Base-by-base conservation (phyloP, 2,888 invertebrate species). In the Tanypteryx hageni region DNA sequence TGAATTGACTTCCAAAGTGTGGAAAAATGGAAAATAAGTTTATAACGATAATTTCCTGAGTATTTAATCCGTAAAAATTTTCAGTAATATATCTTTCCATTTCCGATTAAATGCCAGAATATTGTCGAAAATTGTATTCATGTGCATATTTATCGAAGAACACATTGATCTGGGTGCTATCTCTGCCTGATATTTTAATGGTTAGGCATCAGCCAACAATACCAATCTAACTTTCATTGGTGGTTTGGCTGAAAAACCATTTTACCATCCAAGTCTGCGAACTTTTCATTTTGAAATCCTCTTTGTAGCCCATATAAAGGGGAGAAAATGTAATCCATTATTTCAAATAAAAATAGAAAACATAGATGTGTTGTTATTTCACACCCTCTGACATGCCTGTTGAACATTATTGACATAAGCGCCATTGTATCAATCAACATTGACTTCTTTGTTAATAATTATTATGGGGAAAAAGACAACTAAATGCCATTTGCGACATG, bases 331-430 rank as follows among this genome's bases (percentile, higher is more conserved):
- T 76, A 76, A 76, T 18, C 22, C 76, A 76, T 76, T 76, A 76
- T 76, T 76, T 76, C 76, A 76, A 76, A 76, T 76, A 76, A 76
- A 76, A 76, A 76, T 27, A 13, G 22, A 76, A 13, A 76, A 76
- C 44, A 44, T 44, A 3, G 44, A 44, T 44, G 44, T 44, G 44
- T 44, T 44, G 44, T 44, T 44, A n/a, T 44, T 44, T 44, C 44
- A 44, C 44, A 44, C 44, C 44, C 44, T 44, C 44, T 44, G 44
- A 44, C 44, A 5, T 44, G 1, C 5, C 44, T 44, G 44, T 44
- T 3, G 5, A 44, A 44, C 5, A 44, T 44, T 44, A n/a, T n/a
- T n/a, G n/a, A n/a, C n/a, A n/a, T n/a, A n/a, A n/a, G n/a, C n/a
- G n/a, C n/a, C n/a, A n/a, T n/a, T n/a, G n/a, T n/a, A n/a, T n/a